These are phyloP conservation scores for Eretmochelys imbricata DNA, from an alignment of 2,113 vertebrate species.

Conservation along the genomic window DNA sequence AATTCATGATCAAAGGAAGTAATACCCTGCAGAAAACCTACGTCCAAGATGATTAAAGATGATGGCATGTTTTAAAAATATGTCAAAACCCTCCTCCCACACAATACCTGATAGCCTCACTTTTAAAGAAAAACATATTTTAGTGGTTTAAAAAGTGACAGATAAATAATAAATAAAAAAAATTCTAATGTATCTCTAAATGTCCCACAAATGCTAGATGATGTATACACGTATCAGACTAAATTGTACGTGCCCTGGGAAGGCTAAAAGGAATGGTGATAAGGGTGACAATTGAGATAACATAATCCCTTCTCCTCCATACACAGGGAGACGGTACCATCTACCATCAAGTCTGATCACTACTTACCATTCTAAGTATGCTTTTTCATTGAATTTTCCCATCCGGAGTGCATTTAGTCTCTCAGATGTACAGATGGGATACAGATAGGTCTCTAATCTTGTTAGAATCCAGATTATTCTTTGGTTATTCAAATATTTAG, in stretches of 20 bases:
- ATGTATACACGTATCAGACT: background rate
- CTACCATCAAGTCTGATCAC: background rate
- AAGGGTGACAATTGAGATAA: background rate
- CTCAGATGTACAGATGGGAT: background rate
- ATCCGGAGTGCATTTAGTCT: background rate
- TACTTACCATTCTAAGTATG: background rate
- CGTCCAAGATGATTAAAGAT: background rate
- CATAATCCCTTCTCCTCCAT: background rate
- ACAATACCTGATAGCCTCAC: background rate
- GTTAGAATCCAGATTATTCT: background rate
- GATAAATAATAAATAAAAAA: too few relatives aligned
- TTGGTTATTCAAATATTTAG: background rate
- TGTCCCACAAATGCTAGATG: background rate
- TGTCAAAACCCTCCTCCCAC: background rate
- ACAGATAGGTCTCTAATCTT: background rate
- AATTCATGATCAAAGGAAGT: background rate
- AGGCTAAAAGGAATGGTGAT: background rate
- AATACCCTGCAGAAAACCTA: background rate
- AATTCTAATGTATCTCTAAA: rapidly evolving
- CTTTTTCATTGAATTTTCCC: background rate
- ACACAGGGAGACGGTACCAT: background rate
- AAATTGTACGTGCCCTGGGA: background rate
- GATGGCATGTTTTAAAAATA: background rate
- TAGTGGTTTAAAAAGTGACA: background rate
- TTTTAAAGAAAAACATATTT: background rate